Percentiles rank a stretch among this genome's conserved stretches.
Evolutionary conservation across 2,797 vertebrate species (phyloP).

Genomic region (Periophthalmus magnuspinnatus): DNA sequence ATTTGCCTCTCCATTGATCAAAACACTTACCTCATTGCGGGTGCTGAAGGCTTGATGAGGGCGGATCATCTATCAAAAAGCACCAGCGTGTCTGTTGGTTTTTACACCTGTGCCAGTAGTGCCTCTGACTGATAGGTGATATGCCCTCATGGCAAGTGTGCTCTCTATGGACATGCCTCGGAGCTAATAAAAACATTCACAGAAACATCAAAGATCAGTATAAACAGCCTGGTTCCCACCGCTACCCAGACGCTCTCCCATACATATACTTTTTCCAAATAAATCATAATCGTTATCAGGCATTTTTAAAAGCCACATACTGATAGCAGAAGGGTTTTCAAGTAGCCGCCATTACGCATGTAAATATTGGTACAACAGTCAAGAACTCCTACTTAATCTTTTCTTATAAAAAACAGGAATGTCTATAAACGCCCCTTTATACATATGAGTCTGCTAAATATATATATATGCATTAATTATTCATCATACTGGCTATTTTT

Average conservation of each 20-base stretch:
- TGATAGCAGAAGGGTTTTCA: slow-evolving; percentile 26
- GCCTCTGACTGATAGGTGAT: slow-evolving; percentile 63
- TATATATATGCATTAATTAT: slow-evolving; percentile 33
- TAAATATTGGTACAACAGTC: slow-evolving; percentile 35
- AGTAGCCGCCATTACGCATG: slow-evolving; percentile 29
- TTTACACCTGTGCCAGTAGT: slow-evolving; percentile 70
- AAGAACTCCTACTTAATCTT: slow-evolving; percentile 22
- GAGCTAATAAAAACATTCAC: slow-evolving; percentile 61
- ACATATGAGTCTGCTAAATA: background rate
- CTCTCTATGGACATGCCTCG: slow-evolving; percentile 60
- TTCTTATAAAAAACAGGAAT: slow-evolving; percentile 33
- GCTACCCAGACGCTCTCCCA: slow-evolving; percentile 11
- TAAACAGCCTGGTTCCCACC: slow-evolving; percentile 39
- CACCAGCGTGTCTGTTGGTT: slow-evolving; percentile 56
- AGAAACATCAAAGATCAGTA: slow-evolving; percentile 52
- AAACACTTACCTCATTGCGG: slow-evolving; percentile 54
- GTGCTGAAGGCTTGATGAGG: slow-evolving; percentile 50
- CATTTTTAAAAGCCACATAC: slow-evolving; percentile 28
- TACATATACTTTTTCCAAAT: slow-evolving; percentile 19
- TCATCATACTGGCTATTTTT: slow-evolving; percentile 55
- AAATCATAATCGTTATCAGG: slow-evolving; percentile 24
- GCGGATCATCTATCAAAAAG: slow-evolving; percentile 60
- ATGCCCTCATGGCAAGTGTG: slow-evolving; percentile 62
- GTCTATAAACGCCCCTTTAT: slow-evolving; percentile 14
- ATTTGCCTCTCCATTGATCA: slow-evolving; percentile 45